A percentile compares a stretch with the other conserved stretches of the same genome.
Evolutionary conservation across 2,888 invertebrate genomes (phyloP).

Genomic region (Isoperla grammatica): DNA sequence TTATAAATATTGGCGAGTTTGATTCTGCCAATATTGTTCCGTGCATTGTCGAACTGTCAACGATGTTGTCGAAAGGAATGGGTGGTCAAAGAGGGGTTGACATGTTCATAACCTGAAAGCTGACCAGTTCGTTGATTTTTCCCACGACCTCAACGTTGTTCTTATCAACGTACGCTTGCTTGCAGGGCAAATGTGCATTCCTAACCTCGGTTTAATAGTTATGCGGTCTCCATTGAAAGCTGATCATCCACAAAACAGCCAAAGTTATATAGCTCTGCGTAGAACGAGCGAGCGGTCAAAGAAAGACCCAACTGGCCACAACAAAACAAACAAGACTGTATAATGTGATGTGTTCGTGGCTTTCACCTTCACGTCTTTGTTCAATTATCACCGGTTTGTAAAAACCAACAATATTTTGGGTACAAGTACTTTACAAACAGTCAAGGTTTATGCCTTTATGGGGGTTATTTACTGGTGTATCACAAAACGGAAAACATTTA

Average conservation of each 20-base stretch:
- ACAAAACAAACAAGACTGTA: background rate
- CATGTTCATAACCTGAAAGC: too few relatives aligned
- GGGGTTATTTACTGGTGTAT: slow-evolving; percentile 2
- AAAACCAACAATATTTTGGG: background rate
- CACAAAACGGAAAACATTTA: slow-evolving; percentile 1
- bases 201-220: background rate
- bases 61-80: too few relatives aligned
- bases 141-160: too few relatives aligned
- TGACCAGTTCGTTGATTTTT: too few relatives aligned
- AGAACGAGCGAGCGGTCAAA: too few relatives aligned
- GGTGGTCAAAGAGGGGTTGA: too few relatives aligned
- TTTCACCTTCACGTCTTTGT: slow-evolving; percentile 8
- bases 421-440: background rate
- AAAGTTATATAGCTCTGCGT: slow-evolving; percentile 8
- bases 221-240: slow-evolving; percentile 13
- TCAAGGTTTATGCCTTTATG: background rate
- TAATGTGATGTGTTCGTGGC: background rate
- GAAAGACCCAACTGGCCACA: background rate
- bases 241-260: slow-evolving; percentile 10
- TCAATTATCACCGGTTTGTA: slow-evolving; percentile 8
- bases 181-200: too few relatives aligned
- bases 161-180: too few relatives aligned
- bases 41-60: too few relatives aligned
- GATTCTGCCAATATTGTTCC: too few relatives aligned
- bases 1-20: too few relatives aligned